Percentiles rank a stretch among this genome's conserved stretches.
Conservation (phyloP, 2,113 vertebrate species). For the Catagonus wagneri region DNA sequence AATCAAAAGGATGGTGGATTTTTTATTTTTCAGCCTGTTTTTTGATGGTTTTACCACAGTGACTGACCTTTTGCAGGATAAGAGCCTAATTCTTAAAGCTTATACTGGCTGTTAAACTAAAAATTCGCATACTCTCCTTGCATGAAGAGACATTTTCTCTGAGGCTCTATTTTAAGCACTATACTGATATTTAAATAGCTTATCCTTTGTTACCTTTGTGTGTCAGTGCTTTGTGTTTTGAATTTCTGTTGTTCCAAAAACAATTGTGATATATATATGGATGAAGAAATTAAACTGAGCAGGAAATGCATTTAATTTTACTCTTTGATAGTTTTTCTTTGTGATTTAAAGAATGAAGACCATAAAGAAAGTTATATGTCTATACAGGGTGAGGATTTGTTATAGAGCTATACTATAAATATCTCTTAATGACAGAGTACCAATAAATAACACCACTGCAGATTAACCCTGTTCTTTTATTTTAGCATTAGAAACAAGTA, state of each 20-base stretch:
- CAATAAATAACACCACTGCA: background rate
- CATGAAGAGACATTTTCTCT: conserved; percentile 17
- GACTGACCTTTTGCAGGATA: background rate
- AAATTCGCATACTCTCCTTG: conserved; percentile 22
- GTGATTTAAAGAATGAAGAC: conserved; percentile 41
- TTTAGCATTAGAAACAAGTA: conserved; percentile 36
- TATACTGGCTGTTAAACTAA: conserved; percentile 35
- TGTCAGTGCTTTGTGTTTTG: conserved; percentile 34
- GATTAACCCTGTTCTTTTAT: conserved; percentile 4
- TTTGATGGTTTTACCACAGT: conserved; percentile 51
- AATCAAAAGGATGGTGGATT: background rate
- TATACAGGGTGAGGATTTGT: background rate
- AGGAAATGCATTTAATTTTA: conserved; percentile 48
- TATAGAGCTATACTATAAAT: background rate
- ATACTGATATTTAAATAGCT: conserved; percentile 32
- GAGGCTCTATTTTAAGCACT: conserved; percentile 17
- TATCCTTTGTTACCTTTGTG: conserved; percentile 6
- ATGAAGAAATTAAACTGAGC: conserved; percentile 36
- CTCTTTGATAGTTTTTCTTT: conserved; percentile 45
- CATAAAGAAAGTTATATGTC: conserved; percentile 12
- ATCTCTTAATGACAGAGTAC: background rate
- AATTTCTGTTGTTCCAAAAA: conserved; percentile 47
- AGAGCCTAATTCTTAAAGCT: conserved; percentile 41
- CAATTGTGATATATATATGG: background rate
- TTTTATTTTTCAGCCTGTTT: background rate